Percentiles rank a stretch among this genome's conserved stretches.
phyloP scores from a whole-genome alignment of 2,113 vertebrate genomes.

The Esox niger region DNA sequence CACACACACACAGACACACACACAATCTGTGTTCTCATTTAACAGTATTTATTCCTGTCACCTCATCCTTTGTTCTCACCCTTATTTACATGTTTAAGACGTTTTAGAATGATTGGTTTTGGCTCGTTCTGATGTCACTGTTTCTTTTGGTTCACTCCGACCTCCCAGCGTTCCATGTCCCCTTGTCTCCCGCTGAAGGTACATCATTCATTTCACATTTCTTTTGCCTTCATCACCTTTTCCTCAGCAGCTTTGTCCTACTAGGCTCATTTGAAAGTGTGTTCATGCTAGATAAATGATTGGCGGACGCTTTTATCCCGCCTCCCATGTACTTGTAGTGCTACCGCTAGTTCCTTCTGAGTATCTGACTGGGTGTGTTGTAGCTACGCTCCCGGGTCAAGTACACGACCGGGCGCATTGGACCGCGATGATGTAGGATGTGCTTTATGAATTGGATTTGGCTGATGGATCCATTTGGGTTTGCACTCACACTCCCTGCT shows the following conservation, averaged over 20 bases:
- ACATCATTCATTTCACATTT: slow-evolving; percentile 27
- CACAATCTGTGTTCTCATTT: background rate
- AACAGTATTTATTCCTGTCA: background rate
- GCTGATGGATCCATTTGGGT: no score
- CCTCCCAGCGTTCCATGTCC: slow-evolving; percentile 73
- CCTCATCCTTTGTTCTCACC: background rate
- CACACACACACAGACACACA: slow-evolving; percentile 1
- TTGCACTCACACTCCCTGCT: no score
- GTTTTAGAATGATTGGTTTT: background rate
- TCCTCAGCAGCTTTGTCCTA: background rate
- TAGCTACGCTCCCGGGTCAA: no score
- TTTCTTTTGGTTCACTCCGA: slow-evolving; percentile 38
- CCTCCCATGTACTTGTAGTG: no score
- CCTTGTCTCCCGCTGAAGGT: slow-evolving; percentile 75
- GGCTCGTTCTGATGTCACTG: slow-evolving; percentile 33
- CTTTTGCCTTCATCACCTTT: background rate
- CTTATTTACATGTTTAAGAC: background rate
- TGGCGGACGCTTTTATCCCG: no score
- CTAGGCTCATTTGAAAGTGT: background rate
- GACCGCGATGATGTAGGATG: no score
- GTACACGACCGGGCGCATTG: no score
- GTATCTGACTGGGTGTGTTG: no score
- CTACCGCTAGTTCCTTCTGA: background rate
- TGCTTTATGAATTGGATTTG: no score
- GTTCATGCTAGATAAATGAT: no score